Conservation (phyloP, 2,113 vertebrate genomes). For the Stigmatopora argus region DNA sequence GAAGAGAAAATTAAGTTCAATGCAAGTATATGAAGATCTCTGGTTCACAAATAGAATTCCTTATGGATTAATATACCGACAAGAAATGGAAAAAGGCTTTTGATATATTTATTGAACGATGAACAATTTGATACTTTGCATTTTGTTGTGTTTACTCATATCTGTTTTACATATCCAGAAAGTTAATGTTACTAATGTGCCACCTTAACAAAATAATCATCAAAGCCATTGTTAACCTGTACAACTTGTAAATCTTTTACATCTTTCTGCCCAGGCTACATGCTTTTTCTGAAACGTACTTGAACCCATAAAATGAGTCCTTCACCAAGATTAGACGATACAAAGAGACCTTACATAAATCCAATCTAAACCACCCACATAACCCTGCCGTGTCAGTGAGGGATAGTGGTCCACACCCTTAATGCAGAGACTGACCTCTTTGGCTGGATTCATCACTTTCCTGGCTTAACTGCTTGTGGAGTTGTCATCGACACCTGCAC, state of each 20-base stretch:
- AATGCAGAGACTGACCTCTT: slow-evolving; percentile 38
- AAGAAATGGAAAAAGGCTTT: background rate
- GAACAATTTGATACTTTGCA: background rate
- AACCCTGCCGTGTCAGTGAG: slow-evolving; percentile 23
- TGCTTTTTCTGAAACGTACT: background rate
- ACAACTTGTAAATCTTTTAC: background rate
- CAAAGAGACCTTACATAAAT: slow-evolving; percentile 30
- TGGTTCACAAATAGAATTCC: background rate
- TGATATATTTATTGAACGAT: background rate
- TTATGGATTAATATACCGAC: background rate
- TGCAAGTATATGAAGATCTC: background rate
- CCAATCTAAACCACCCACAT: slow-evolving; percentile 37
- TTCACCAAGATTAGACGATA: slow-evolving; percentile 18
- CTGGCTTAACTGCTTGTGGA: slow-evolving; percentile 4
- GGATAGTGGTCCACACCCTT: slow-evolving; percentile 15
- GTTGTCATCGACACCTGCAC: slow-evolving; percentile 10
- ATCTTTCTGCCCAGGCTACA: background rate
- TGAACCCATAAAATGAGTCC: slow-evolving; percentile 4
- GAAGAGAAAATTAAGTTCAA: background rate
- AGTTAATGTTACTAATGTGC: background rate
- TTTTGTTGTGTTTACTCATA: background rate
- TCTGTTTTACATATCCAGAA: background rate
- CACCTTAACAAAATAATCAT: background rate
- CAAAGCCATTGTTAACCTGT: background rate
- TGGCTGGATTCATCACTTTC: slow-evolving; percentile 37